phyloP scores from a whole-genome alignment of 2,113 vertebrate species.

The Centrocercus urophasianus region DNA sequence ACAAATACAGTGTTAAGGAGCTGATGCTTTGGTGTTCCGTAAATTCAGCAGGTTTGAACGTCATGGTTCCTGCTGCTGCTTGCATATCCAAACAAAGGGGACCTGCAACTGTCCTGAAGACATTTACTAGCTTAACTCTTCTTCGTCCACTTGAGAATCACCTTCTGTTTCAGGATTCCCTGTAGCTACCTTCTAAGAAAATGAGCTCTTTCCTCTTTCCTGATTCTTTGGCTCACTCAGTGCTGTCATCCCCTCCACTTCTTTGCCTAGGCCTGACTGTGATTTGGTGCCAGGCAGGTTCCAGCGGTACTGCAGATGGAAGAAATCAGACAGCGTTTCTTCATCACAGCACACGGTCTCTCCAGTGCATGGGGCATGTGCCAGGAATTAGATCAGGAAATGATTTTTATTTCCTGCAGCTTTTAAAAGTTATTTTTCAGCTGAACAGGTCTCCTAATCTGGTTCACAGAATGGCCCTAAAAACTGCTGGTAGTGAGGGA shows the following conservation, averaged over 20 bases:
- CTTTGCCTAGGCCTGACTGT: neutral
- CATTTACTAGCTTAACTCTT: neutral
- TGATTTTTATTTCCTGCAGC: neutral
- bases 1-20: conserved; percentile 33
- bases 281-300: neutral
- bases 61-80: neutral
- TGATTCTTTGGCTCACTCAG: neutral
- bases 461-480: neutral
- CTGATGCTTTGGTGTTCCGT: neutral
- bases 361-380: neutral
- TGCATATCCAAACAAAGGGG: neutral
- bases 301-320: neutral
- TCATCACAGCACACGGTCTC: neutral
- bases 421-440: neutral
- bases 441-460: neutral
- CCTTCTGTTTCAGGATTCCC: neutral
- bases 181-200: neutral
- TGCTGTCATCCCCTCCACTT: neutral
- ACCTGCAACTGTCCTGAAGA: neutral
- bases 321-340: neutral
- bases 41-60: neutral
- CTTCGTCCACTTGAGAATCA: neutral
- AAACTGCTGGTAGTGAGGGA: neutral
- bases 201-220: neutral
- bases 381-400: neutral